Conservation (phyloP, 2,797 vertebrate genomes). For the Crenuchus spilurus region DNA sequence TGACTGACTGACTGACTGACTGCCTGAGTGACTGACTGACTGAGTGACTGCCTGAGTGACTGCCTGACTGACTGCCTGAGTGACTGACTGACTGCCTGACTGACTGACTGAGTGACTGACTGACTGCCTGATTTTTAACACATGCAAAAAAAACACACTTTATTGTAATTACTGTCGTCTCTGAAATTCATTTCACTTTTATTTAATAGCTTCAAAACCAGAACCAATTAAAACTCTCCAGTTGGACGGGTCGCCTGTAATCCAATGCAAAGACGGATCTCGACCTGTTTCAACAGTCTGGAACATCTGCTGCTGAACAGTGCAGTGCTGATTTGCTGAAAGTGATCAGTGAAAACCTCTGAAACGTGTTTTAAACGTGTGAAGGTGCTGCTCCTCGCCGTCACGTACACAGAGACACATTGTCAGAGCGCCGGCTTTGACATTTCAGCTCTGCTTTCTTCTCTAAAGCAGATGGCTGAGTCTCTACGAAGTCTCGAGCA, state of each 20-base stretch:
- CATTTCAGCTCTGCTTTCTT: background rate
- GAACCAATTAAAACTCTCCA: slow-evolving; percentile 9
- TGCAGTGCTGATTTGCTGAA: background rate
- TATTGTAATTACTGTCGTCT: no score
- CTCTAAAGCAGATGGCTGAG: slow-evolving; percentile 5
- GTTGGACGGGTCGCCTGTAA: background rate
- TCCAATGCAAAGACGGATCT: background rate
- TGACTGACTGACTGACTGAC: no score
- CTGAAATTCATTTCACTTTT: background rate
- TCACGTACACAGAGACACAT: background rate
- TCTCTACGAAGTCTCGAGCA: background rate
- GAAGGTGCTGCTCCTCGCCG: background rate
- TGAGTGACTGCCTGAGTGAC: no score
- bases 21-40: no score
- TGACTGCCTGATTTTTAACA: no score
- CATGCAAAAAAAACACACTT: no score
- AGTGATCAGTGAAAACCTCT: background rate
- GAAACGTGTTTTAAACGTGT: background rate
- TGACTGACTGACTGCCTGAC: no score
- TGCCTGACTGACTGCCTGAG: no score
- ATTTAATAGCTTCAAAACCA: background rate
- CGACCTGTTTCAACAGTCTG: background rate
- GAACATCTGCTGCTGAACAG: slow-evolving; percentile 7
- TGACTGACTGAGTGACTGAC: no score
- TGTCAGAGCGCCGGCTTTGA: background rate